Evolutionary conservation across 2,797 vertebrate species (phyloP), one percentile per base, ranked within the genome.

Genomic region (Diceros bicornis): DNA sequence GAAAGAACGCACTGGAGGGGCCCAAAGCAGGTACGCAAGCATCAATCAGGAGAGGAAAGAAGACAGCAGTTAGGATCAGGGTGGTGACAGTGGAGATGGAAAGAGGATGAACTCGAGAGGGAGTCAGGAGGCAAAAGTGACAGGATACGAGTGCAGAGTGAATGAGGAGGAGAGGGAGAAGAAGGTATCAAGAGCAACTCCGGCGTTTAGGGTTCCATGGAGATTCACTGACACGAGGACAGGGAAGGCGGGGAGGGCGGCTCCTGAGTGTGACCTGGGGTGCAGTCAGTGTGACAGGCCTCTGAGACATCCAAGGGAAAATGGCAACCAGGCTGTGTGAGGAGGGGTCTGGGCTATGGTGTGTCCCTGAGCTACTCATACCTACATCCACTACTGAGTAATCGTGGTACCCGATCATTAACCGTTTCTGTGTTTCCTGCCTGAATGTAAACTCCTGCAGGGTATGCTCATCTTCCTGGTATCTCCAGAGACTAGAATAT

Each of bases 291-390:
- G 12, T 55, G 61, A 72, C 44, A 10, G 0, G 5, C 29, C 27
- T n/a, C 9, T 27, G 68, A 20, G 57, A 14, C 32, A 11, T 1
- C 29, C 37, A 52, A 52, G 50, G 50, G 50, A 52, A 44, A 61
- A 23, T n/a, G 88, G 62, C 9, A 66, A 37, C 6, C 10, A 11
- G n/a, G 59, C 6, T 5, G 32, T 41, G 8, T 52, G 21, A 66
- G 32, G 68, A 47, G 23, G n/a, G n/a, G 29, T 37, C 29, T 57
- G 61, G 77, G 34, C 47, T 23, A 20, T 29, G 61, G 7, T 0
- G 3, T 0, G 12, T 6, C 10, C 3, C 37, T 7, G 44, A 57
- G 32, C 11, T 11, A 20, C 29, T 20, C 69, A 7, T 2, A 50
- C 5, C 14, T n/a, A 10, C 4, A 13, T n/a, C 27, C 34, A 6